phyloP scores from a whole-genome alignment of 2,888 invertebrate genomes.

The Drosophila phalerata region DNA sequence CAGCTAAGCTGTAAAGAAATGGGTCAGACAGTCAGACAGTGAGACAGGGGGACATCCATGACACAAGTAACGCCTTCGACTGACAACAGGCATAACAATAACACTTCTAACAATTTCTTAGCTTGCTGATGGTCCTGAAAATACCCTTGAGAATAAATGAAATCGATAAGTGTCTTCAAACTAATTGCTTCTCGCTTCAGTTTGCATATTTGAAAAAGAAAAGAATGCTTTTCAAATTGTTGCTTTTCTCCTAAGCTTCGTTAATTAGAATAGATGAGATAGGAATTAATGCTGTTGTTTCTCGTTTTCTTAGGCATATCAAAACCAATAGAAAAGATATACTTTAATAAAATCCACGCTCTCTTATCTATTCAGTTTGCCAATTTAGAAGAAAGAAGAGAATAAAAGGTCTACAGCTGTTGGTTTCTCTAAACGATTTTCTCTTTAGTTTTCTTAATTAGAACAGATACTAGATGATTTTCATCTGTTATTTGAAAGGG shows the following conservation, averaged over 20 bases:
- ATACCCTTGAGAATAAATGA: conserved; percentile 16
- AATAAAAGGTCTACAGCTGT: neutral
- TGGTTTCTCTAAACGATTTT: neutral
- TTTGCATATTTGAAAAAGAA: neutral
- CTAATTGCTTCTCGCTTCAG: neutral
- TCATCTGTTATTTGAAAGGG: no score
- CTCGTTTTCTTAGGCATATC: no score
- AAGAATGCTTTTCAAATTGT: neutral
- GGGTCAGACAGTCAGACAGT: conserved; percentile 65
- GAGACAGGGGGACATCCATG: conserved; percentile 32
- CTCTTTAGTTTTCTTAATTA: no score
- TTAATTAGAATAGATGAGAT: no score
- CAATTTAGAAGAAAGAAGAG: neutral
- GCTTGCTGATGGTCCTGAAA: neutral
- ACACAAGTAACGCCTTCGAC: conserved; percentile 62
- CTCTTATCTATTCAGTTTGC: no score
- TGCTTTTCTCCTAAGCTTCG: no score
- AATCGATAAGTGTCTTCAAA: neutral
- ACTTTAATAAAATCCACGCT: no score
- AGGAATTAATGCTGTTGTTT: no score
- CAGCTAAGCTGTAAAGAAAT: conserved; percentile 69
- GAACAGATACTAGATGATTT: no score
- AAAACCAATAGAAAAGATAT: no score
- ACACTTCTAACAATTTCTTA: conserved; percentile 47
- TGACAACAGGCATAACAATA: conserved; percentile 54